Percentiles rank a stretch among this genome's conserved stretches.
Conservation (phyloP, 2,888 invertebrate genomes). For the Choreutis nemorana region DNA sequence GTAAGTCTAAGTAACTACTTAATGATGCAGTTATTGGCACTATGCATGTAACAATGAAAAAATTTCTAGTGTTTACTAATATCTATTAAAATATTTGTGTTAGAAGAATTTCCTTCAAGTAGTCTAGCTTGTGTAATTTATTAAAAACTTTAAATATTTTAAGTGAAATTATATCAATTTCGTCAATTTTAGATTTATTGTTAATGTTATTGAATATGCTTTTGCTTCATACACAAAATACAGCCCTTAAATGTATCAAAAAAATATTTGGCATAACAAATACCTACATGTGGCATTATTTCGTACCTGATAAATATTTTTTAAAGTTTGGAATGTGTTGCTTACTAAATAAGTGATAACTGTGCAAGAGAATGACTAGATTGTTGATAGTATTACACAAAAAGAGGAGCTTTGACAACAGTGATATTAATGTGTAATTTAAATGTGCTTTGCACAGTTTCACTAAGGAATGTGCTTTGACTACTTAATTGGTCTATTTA, state of each 20-base stretch:
- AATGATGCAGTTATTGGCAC: constrained; percentile 67
- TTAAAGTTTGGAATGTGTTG: too few species aligned
- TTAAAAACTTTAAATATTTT: constrained; percentile 37
- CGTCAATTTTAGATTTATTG: constrained; percentile 60
- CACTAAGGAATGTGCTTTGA: constrained; percentile 39
- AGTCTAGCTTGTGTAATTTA: constrained; percentile 30
- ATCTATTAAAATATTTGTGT: constrained; percentile 24
- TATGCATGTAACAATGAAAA: constrained; percentile 35
- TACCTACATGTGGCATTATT: constrained; percentile 17
- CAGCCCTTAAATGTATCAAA: constrained; percentile 11
- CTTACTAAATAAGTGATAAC: constrained; percentile 41
- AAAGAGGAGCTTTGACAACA: constrained; percentile 44
- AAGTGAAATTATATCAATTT: constrained; percentile 63
- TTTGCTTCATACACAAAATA: constrained; percentile 21
- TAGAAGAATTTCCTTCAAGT: constrained; percentile 25
- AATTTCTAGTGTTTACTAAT: constrained; percentile 22
- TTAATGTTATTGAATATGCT: constrained; percentile 39
- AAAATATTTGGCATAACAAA: constrained; percentile 9
- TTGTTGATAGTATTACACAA: constrained; percentile 24
- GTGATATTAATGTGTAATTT: constrained; percentile 47
- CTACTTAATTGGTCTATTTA: constrained; percentile 30
- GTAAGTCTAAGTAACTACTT: constrained; percentile 62
- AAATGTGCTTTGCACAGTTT: constrained; percentile 50
- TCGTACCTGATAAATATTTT: constrained; percentile 17
- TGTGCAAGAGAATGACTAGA: constrained; percentile 44